phyloP scores from a whole-genome alignment of 2,888 invertebrate species.

The Rhorus exstirpatorius region DNA sequence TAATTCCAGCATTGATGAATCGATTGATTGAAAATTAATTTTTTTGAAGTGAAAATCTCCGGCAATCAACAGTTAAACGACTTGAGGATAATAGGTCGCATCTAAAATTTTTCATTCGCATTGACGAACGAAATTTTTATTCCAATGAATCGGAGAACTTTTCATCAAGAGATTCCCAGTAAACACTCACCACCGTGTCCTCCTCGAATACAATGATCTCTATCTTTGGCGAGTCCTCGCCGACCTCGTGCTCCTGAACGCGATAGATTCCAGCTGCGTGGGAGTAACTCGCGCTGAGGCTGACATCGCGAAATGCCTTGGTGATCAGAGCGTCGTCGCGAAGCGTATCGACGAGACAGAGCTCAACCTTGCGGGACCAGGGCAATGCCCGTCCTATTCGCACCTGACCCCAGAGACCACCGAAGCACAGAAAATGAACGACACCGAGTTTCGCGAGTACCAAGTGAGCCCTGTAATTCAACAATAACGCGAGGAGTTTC shows the following conservation, averaged over 20 bases:
- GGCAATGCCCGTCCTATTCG: slow-evolving; percentile 87
- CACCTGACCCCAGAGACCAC: slow-evolving; percentile 88
- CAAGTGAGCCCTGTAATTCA: slow-evolving; percentile 81
- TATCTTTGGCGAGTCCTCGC: slow-evolving; percentile 82
- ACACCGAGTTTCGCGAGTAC: slow-evolving; percentile 86
- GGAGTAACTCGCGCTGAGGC: slow-evolving; percentile 86
- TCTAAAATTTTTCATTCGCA: too few relatives aligned
- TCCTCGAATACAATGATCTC: slow-evolving; percentile 87
- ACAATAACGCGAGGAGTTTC: background rate
- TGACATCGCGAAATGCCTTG: slow-evolving; percentile 86
- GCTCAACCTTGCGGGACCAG: slow-evolving; percentile 87
- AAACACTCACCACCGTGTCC: slow-evolving; percentile 84
- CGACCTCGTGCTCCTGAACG: slow-evolving; percentile 82
- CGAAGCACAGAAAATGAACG: slow-evolving; percentile 88
- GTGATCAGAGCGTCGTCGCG: slow-evolving; percentile 86
- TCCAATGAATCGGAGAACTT: too few relatives aligned
- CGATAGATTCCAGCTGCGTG: slow-evolving; percentile 87
- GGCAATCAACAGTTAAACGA: too few relatives aligned
- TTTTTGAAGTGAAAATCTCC: too few relatives aligned
- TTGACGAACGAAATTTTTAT: too few relatives aligned
- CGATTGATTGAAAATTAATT: too few relatives aligned
- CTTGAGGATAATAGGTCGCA: too few relatives aligned
- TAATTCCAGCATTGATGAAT: too few relatives aligned
- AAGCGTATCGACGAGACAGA: slow-evolving; percentile 86
- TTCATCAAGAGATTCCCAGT: background rate